Evolutionary conservation across 1,140 invertebrate genomes (phyloP), one percentile per base, ranked within the genome.

Genomic region (Chelonus insularis): DNA sequence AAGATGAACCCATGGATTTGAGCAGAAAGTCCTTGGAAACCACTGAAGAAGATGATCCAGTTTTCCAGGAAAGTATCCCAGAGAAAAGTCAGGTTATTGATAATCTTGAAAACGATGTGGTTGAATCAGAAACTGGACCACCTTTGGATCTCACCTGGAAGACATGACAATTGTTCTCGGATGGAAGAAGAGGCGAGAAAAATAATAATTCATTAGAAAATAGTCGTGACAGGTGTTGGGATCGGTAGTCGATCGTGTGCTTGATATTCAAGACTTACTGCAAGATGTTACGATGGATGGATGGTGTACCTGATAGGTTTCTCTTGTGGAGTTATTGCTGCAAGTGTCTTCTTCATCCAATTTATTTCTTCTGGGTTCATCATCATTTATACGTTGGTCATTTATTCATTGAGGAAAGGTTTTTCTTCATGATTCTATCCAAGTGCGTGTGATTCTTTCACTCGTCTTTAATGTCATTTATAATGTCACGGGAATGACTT

Each of bases 1-100:
- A 82, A 58, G 90, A 91, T 0, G 85, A 89, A 63, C 91, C 91
- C 1, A 92, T 93, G 63, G 91, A 93, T 72, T 78, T 93, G 16
- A 90, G 88, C 9, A 85, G 89, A 63, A 89, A 89, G 84, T 2
- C 80, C 82, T 29, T 84, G 84, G 18, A 74, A 84, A 20, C 2
- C 0, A 45, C 5, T 14, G 43, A 36, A 25, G 50, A 29, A 12
- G 51, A 56, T 32, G 65, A 59, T 20, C 61, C 60, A n/a, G n/a
- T n/a, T n/a, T n/a, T n/a, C n/a, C n/a, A n/a, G n/a, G n/a, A n/a
- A n/a, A n/a, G n/a, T n/a, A n/a, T n/a, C n/a, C n/a, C n/a, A n/a
- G n/a, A n/a, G n/a, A n/a, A n/a, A n/a, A n/a, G n/a, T n/a, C n/a
- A n/a, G n/a, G n/a, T n/a, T n/a, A n/a, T n/a, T n/a, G 71, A 74